Conservation (phyloP, 2,113 vertebrate genomes). For the Percopsis transmontana region DNA sequence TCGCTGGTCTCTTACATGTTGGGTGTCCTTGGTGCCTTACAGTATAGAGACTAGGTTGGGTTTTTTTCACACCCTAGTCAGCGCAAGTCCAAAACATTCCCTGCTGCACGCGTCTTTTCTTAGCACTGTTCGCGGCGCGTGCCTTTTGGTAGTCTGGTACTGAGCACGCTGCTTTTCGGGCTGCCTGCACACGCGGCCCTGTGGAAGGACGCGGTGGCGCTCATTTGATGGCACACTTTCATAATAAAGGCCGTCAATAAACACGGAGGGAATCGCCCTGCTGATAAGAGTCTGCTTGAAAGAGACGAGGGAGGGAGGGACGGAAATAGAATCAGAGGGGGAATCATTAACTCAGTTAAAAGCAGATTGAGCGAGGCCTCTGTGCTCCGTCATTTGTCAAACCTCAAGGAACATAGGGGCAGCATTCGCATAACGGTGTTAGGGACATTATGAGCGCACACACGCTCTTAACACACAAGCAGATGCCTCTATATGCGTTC, state of each 20-base stretch:
- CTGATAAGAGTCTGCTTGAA: slow-evolving; percentile 40
- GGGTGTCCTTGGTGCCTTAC: slow-evolving; percentile 11
- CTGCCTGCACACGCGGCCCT: no score
- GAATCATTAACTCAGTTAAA: slow-evolving; percentile 56
- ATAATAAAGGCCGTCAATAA: slow-evolving; percentile 3
- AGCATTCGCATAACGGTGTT: slow-evolving; percentile 4
- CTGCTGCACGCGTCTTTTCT: slow-evolving; percentile 3
- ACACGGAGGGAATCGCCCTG: slow-evolving; percentile 11
- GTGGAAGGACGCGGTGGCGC: slow-evolving; percentile 7
- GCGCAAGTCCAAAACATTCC: slow-evolving; percentile 9
- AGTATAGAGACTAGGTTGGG: no score
- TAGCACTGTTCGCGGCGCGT: background rate
- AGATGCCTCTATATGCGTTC: background rate
- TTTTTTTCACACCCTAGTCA: slow-evolving; percentile 13
- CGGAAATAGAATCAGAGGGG: slow-evolving; percentile 5
- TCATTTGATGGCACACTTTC: slow-evolving; percentile 12
- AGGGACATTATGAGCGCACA: background rate
- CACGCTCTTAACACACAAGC: background rate
- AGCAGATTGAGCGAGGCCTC: slow-evolving; percentile 44
- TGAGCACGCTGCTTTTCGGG: slow-evolving; percentile 25
- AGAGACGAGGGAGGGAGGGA: background rate
- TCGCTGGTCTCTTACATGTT: no score
- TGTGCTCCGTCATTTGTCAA: slow-evolving; percentile 54
- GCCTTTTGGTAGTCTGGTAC: slow-evolving; percentile 21
- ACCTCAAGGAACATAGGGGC: slow-evolving; percentile 12